phyloP scores from a whole-genome alignment of 2,797 vertebrate genomes.

The Phataginus tetradactyla region DNA sequence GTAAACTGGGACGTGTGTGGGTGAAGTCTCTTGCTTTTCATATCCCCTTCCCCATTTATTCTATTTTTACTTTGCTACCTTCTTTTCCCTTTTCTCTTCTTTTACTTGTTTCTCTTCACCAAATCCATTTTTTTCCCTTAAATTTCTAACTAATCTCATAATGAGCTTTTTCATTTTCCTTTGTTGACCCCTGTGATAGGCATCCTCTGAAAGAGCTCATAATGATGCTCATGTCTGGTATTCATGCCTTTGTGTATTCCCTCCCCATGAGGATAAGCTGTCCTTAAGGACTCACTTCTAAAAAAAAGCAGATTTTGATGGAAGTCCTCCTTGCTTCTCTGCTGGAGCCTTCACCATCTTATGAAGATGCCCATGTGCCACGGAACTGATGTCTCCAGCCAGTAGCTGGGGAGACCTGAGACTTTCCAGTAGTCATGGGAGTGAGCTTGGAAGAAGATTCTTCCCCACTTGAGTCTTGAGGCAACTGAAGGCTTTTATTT shows the following conservation, averaged over 20 bases:
- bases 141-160: background rate
- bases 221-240: rapidly evolving
- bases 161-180: background rate
- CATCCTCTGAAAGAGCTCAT: background rate
- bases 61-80: background rate
- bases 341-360: background rate
- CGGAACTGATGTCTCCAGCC: background rate
- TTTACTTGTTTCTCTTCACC: background rate
- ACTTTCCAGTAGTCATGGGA: background rate
- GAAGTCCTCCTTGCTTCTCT: background rate
- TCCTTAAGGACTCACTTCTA: background rate
- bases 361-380: rapidly evolving
- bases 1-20: background rate
- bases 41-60: rapidly evolving
- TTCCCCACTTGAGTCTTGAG: background rate
- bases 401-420: background rate
- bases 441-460: background rate
- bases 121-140: background rate
- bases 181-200: rapidly evolving
- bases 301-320: background rate
- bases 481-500: no score
- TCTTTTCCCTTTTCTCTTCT: background rate
- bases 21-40: background rate
- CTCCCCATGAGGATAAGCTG: background rate
- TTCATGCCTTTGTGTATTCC: rapidly evolving